Percentiles rank a stretch among this genome's conserved stretches.
These are phyloP conservation scores for Wiebesia pumilae DNA, from an alignment of 1,140 invertebrate genomes.

Conservation along the genomic window DNA sequence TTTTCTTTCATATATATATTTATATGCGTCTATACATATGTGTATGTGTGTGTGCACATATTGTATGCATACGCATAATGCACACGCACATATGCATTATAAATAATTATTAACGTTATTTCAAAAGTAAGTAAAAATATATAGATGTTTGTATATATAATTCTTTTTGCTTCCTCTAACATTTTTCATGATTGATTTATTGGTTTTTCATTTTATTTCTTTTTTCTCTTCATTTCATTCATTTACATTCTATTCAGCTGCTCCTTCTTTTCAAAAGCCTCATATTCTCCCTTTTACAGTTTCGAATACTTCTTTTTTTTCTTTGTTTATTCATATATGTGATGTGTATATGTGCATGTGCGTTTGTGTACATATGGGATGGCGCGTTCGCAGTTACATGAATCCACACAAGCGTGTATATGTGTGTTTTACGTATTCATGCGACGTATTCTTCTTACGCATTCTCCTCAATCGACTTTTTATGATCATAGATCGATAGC, in stretches of 20 bases:
- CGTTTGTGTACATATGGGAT: no score
- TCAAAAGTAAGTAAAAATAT: constrained; percentile 68
- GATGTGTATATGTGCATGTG: neutral
- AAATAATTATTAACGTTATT: constrained; percentile 60
- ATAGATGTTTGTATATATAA: constrained; percentile 56
- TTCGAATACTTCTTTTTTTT: constrained; percentile 25
- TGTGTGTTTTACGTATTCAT: neutral
- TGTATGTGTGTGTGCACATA: constrained; percentile 42
- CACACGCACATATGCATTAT: constrained; percentile 58
- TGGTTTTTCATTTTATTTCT: constrained; percentile 12
- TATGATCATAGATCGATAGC: neutral
- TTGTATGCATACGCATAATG: constrained; percentile 40
- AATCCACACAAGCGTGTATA: constrained; percentile 10
- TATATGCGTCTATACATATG: constrained; percentile 5
- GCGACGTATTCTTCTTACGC: neutral
- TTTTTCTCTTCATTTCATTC: constrained; percentile 23
- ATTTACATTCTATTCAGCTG: neutral
- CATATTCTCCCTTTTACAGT: constrained; percentile 36
- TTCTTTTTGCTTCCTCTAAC: constrained; percentile 55
- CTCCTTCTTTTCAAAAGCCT: neutral
- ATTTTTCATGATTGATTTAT: constrained; percentile 47
- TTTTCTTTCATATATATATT: constrained; percentile 49
- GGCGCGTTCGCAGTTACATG: neutral
- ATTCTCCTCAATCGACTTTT: constrained; percentile 20
- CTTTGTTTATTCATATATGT: neutral